Evolutionary conservation across 2,888 invertebrate genomes (phyloP), one percentile per base, ranked within the genome.

Genomic region (Erebia aethiops): DNA sequence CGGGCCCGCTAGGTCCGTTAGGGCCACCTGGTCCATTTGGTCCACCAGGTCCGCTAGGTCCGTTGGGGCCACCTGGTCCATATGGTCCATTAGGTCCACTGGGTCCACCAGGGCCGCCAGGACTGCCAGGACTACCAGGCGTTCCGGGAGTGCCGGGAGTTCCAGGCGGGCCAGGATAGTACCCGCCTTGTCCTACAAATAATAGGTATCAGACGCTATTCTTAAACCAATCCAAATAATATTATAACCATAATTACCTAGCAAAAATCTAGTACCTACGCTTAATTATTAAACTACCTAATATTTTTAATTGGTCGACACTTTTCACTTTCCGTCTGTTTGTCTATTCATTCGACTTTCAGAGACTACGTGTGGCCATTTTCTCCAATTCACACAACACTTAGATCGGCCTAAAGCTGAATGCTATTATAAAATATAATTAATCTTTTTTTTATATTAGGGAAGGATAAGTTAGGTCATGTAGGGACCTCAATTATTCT

Each of bases 51-150:
- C 78, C 79, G 21, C 35, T 63, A 81, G 54, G 77, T 5, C 68
- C 62, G n/a, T 62, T 76, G 79, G 16, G 78, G n/a, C 66, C 56
- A 64, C 16, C 16, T 16, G 64, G 64, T 52, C 64, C 52, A 41
- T 54, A 51, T 77, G 78, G 78, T 18, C 78, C 75, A 56, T 77
- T 75, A 7, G 80, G 75, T 11, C 78, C 79, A 66, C 77, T 78
- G 49, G 79, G 64, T 64, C 76, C 77, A 56, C 79, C 86, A 49
- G 90, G 89, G 13, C 85, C 86, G 14, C 81, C 84, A 2, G 74
- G 70, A 1, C 71, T 68, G 0, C 73, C 72, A 0, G 76, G 76
- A 1, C 58, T 63, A 16, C 78, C 79, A 0, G 81, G 79, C 5
- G 71, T 65, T 1, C 78, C 79, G 8, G 79, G 83, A 7, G 76